These are phyloP conservation scores for Halictus ligatus DNA, from an alignment of 2,888 invertebrate genomes.

Conservation along the genomic window DNA sequence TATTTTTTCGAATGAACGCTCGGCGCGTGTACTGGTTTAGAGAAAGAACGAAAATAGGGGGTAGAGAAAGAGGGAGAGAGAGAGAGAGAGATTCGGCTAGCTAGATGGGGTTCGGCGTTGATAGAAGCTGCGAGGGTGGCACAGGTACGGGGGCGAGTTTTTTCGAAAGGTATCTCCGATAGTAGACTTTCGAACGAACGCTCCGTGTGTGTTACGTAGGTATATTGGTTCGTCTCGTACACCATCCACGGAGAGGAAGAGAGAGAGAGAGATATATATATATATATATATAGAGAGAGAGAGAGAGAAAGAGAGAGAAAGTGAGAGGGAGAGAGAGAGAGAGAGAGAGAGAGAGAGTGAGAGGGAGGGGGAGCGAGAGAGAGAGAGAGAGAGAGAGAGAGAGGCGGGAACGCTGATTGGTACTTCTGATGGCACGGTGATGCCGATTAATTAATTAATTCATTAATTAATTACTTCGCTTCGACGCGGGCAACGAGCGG, in stretches of 20 bases:
- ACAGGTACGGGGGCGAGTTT: constrained; percentile 37
- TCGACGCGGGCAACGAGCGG: constrained; percentile 48
- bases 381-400: background rate
- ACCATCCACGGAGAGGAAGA: background rate
- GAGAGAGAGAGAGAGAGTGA: constrained; percentile 2
- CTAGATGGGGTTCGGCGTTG: constrained; percentile 54
- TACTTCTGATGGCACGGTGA: constrained; percentile 61
- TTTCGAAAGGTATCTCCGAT: constrained; percentile 63
- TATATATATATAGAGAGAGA: too few species aligned
- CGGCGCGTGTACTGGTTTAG: constrained; percentile 51
- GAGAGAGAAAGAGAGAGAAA: constrained; percentile 3
- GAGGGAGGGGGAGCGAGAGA: background rate
- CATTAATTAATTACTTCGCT: constrained; percentile 69
- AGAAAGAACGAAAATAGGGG: constrained; percentile 22
- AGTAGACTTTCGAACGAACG: constrained; percentile 57
- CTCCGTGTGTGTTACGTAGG: background rate
- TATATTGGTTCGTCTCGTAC: background rate
- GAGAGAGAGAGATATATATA: too few species aligned
- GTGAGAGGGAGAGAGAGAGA: constrained; percentile 4
- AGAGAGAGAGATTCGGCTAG: constrained; percentile 17
- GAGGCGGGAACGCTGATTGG: constrained; percentile 44
- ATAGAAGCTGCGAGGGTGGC: constrained; percentile 49
- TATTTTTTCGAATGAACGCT: constrained; percentile 58
- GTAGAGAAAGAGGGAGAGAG: constrained; percentile 11
- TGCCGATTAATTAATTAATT: constrained; percentile 68